A percentile compares a stretch with the other conserved stretches of the same genome.
These are phyloP conservation scores for Danaus melanippus DNA, from an alignment of 1,140 invertebrate species.

Conservation along the genomic window DNA sequence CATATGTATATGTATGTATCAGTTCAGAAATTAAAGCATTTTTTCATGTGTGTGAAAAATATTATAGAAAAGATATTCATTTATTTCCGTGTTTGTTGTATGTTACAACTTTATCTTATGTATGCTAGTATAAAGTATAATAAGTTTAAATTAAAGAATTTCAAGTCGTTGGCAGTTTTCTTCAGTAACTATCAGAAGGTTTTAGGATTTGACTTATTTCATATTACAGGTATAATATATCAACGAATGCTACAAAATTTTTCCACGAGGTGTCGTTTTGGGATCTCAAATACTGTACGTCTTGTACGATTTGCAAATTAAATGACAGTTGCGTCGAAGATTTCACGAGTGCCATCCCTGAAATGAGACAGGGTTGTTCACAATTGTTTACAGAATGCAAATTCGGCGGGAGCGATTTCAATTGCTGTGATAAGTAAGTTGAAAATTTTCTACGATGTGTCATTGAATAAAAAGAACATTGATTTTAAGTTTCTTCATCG, in stretches of 20 bases:
- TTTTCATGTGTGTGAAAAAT: no score
- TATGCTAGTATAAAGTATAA: no score
- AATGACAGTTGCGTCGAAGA: conserved; percentile 37
- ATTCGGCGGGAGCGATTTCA: conserved; percentile 39
- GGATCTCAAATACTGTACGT: conserved; percentile 41
- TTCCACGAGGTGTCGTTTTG: conserved; percentile 43
- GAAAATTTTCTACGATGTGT: background rate
- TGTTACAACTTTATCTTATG: no score
- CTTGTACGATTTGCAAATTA: conserved; percentile 32
- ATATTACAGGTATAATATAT: conserved; percentile 32
- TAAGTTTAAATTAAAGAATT: no score
- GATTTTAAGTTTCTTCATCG: no score
- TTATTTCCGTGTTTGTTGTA: no score
- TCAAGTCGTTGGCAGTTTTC: no score
- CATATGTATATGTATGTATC: no score
- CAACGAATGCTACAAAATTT: conserved; percentile 27
- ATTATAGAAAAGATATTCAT: no score
- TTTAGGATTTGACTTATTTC: conserved; percentile 5
- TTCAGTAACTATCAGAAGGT: background rate
- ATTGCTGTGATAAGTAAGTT: conserved; percentile 47
- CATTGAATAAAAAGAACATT: no score
- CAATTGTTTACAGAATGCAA: conserved; percentile 45
- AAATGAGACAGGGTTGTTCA: conserved; percentile 34
- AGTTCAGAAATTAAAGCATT: no score
- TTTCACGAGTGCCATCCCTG: conserved; percentile 21